Evolutionary conservation across 2,797 vertebrate species (phyloP).

Genomic region (Hyperoplus lanceolatus): DNA sequence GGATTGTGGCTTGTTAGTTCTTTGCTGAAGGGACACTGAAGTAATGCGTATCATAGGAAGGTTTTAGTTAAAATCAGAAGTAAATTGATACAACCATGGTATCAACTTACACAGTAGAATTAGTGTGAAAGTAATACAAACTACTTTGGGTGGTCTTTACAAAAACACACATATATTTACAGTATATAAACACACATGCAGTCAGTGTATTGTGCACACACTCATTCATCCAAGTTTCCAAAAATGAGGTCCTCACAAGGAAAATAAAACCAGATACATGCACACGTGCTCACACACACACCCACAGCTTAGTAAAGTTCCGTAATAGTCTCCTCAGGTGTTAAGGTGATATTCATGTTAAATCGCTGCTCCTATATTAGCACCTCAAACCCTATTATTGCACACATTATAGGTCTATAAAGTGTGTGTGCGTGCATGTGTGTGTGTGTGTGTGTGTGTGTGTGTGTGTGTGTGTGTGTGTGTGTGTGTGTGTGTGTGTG

Average conservation of each 20-base stretch:
- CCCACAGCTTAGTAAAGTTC: conserved; percentile 7
- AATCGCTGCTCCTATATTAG: conserved; percentile 54
- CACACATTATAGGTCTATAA: conserved; percentile 55
- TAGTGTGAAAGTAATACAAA: conserved; percentile 29
- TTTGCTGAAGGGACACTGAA: conserved; percentile 9
- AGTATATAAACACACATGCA: neutral
- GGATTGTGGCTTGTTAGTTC: neutral
- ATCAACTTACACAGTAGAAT: neutral
- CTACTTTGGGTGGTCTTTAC: conserved; percentile 49
- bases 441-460: neutral
- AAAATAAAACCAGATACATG: conserved; percentile 11
- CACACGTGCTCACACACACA: conserved; percentile 14
- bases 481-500: neutral
- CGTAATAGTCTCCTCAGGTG: conserved; percentile 46
- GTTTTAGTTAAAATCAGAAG: conserved; percentile 8
- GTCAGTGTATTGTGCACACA: neutral
- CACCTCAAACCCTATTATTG: conserved; percentile 49
- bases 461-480: conserved; percentile 10
- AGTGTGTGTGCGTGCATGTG: conserved; percentile 19
- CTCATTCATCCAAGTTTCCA: conserved; percentile 6
- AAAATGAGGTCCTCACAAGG: conserved; percentile 25
- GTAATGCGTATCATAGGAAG: neutral
- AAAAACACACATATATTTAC: conserved; percentile 15
- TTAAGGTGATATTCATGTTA: conserved; percentile 58
- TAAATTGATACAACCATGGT: neutral